Conservation (phyloP, 2,888 invertebrate genomes). For the Hypselothyrea guttata region DNA sequence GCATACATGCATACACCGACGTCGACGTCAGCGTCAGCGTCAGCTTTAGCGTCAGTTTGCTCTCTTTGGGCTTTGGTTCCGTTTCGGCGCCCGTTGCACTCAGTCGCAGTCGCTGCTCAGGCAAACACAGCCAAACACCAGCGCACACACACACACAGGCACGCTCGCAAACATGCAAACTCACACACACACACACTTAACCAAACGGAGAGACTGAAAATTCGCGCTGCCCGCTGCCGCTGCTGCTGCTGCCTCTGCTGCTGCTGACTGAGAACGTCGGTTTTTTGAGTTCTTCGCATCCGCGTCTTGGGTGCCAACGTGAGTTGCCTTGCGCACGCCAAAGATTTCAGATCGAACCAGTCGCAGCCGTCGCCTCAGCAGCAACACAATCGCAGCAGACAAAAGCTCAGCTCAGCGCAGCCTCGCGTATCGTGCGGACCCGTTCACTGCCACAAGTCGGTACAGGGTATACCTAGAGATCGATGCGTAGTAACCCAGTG, state of each 20-base stretch:
- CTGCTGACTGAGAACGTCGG: conserved; percentile 52
- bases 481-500: conserved; percentile 7
- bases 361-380: conserved; percentile 23
- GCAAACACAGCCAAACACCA: conserved; percentile 64
- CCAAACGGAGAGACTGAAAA: conserved; percentile 24
- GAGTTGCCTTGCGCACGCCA: conserved; percentile 79
- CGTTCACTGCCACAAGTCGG: too few relatives aligned
- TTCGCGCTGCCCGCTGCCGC: conserved; percentile 40
- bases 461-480: conserved; percentile 17
- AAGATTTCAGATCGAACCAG: conserved; percentile 74
- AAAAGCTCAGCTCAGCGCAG: too few relatives aligned
- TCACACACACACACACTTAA: conserved; percentile 6
- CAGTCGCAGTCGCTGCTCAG: conserved; percentile 38
- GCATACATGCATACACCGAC: too few relatives aligned
- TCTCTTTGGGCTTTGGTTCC: conserved; percentile 53
- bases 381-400: conserved; percentile 12
- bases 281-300: conserved; percentile 75
- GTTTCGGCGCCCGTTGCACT: conserved; percentile 62
- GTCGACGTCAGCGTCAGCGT: conserved; percentile 29
- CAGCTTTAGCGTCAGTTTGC: conserved; percentile 32
- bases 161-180: conserved; percentile 12
- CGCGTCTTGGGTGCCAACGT: conserved; percentile 69
- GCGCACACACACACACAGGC: conserved; percentile 13
- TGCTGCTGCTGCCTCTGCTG: too few relatives aligned
- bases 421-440: too few relatives aligned